Evolutionary conservation across 2,113 vertebrate genomes (phyloP), one percentile per base, ranked within the genome.

Genomic region (Ochotona princeps): DNA sequence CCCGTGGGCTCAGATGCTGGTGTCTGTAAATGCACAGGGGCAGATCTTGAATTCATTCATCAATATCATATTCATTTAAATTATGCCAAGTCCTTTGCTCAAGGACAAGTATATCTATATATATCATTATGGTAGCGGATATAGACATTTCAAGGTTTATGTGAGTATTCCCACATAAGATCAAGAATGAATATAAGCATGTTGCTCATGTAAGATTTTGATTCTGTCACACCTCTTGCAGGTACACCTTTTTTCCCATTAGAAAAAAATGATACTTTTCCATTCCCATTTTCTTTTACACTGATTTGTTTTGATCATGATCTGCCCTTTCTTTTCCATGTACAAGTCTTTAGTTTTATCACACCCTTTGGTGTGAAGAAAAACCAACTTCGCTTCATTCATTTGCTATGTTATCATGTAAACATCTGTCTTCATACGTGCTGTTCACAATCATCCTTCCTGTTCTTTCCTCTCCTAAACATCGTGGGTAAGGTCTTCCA

Each of bases 91-190:
- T 80, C 63, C 60, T 95, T 87, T 89, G n/a, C 65, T 67, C 47
- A 76, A 6, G 38, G 44, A 80, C 23, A 69, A 69, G 44, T n/a
- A 63, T 35, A n/a, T 26, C 32, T 23, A 38, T 12, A 63, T 25
- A 28, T 54, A 57, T 67, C 38, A 81, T 65, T 84, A 28, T 83
- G 25, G 67, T 44, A 78, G 32, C 9, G 17, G n/a, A 26, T 76
- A 81, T 23, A 91, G 12, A 7, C 79, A 32, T 94, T 90, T 47
- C 73, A 72, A 85, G 82, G 35, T 18, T 32, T 49, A 76, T 69
- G 81, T 49, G 44, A 61, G 61, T 73, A 87, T 92, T 92, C 32
- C n/a, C n/a, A n/a, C n/a, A n/a, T 82, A 83, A 93, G 84, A 78
- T 73, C 73, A 57, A 65, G 91, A 81, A 69, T 81, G n/a, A 89